Evolutionary conservation across 2,113 vertebrate species (phyloP), one percentile per base, ranked within the genome.

Genomic region (Paratilapia polleni): DNA sequence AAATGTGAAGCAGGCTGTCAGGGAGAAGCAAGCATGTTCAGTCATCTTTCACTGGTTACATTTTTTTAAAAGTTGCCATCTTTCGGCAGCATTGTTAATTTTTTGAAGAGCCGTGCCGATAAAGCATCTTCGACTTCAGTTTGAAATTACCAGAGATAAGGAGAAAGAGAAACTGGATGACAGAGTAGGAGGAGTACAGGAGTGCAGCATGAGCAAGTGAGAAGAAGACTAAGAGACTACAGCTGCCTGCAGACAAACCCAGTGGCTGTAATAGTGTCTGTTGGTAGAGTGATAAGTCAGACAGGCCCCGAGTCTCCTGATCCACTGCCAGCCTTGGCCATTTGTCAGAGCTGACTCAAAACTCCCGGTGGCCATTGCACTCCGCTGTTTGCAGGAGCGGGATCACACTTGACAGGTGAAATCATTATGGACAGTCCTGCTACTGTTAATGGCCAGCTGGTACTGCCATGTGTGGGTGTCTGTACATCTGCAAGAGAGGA

Each of bases 291-390:
- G 89, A 95, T 94, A 94, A 94, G 93, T 94, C 89, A 92, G 91
- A 86, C 84, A 77, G 82, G 91, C 92, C 84, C 62, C 58, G 26
- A 92, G 91, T 91, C 88, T 89, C 82, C 92, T 91, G 94, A 95
- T 94, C 91, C 88, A 91, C 83, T 79, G 90, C 90, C 92, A 91
- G 87, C 77, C 83, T 61, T 81, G 81, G 89, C 85, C 91, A 93
- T 95, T 95, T 93, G 91, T 96, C 92, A 95, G 86, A 61, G 49
- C 85, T 92, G 95, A 95, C 94, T 92, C 24, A 47, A 87, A 92
- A 90, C 76, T 94, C 91, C 90, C 87, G 76, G 84, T 89, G 91
- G 91, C 93, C 91, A 83, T 87, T 57, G 82, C 90, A 74, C 87
- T 84, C 58, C 14, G 90, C 79, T 87, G 80, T 77, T 81, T 86